These are phyloP conservation scores for Phasianus colchicus DNA, from an alignment of 2,113 vertebrate genomes.

Conservation along the genomic window DNA sequence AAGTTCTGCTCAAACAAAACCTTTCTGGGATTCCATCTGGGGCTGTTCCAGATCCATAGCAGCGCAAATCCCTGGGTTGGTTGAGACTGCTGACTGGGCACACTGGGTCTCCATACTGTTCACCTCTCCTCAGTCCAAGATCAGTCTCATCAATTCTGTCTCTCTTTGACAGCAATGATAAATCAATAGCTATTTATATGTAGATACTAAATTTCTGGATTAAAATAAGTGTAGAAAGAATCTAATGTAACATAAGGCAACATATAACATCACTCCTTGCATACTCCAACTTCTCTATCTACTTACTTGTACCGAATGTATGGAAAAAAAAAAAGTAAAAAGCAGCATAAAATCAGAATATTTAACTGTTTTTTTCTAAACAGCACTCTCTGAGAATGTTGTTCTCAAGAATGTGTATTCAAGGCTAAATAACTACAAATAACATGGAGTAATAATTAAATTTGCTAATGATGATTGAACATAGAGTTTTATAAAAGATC, in stretches of 20 bases:
- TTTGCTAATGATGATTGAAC: background rate
- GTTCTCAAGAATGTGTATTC: background rate
- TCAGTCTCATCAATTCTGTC: background rate
- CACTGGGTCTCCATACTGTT: background rate
- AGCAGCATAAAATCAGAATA: background rate
- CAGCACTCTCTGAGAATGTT: background rate
- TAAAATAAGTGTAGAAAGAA: background rate
- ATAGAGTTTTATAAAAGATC: background rate
- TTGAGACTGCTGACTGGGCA: background rate
- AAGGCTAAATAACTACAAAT: background rate
- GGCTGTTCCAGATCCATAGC: background rate
- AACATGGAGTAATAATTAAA: background rate
- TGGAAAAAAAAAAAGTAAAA: background rate
- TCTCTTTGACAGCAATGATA: background rate
- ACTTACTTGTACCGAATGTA: background rate
- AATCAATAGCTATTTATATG: background rate
- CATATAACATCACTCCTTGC: background rate
- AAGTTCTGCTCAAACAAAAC: background rate
- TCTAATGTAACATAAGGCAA: background rate
- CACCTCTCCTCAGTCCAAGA: accelerated
- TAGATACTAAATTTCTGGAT: background rate
- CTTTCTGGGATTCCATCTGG: background rate
- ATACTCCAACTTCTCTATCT: background rate
- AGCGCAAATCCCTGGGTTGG: background rate
- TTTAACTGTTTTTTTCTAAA: background rate